Base-by-base conservation (phyloP, 2,113 vertebrate species). In the Anguilla japonica region DNA sequence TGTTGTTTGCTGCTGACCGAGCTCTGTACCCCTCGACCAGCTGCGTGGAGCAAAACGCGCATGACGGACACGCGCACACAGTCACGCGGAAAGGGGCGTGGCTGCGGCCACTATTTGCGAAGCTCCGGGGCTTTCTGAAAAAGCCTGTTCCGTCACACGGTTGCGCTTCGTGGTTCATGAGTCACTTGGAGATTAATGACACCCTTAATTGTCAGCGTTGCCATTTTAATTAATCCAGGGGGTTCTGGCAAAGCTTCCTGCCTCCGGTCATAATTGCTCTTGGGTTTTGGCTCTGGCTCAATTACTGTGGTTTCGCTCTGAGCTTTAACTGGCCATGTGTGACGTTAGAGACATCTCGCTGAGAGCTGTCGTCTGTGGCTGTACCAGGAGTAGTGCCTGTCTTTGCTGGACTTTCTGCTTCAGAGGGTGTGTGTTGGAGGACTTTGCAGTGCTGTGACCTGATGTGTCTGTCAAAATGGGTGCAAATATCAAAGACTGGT, bases 201-300 rank as follows among this genome's bases (percentile, higher is more conserved):
- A 14, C 50, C 6, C 34, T n/a, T 26, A 81, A n/a, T 50, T 53
- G 50, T 53, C 50, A 67, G n/a, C 20, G 14, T 11, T 71, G 22
- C 8, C 79, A 3, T 46, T 86, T 81, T 34, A 67, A 86, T 67
- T 13, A 53, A 57, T 63, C 79, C 46, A 8, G n/a, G 85, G 85
- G 60, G 4, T 67, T 39, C 40, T 18, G 50, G 80, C 20, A 26
- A 3, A 8, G 40, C 7, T 20, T 9, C 50, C 8, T 18, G 22
- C 20, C 39, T n/a, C n/a, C 79, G 46, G 16, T 85, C 75, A 50
- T 41, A 39, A 46, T 5, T n/a, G 57, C 22, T 84, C 40, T 29
- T 53, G 41, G 79, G 2, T 53, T 57, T 56, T 22, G 15, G 50
- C 34, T 78, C 41, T 11, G 67, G 41, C 60, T 75, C 46, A 14